Evolutionary conservation across 92 coral and sea anemone genomes (phyloP), one percentile per base, ranked within the genome.

Genomic region (Virgularia gustaviana): DNA sequence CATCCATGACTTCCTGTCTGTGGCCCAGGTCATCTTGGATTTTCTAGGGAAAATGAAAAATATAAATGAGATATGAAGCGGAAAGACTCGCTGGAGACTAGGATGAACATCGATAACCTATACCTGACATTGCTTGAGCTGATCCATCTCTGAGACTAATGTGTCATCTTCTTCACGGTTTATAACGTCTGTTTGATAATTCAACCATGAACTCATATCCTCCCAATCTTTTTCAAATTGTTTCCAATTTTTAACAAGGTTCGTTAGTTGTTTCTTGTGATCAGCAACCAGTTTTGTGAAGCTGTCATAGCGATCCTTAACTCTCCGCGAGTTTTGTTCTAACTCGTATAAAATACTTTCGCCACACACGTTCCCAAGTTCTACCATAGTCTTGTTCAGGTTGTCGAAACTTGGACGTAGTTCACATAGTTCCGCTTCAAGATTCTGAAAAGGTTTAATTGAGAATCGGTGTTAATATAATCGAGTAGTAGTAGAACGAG

Each of bases 71-170:
- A n/a, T n/a, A n/a, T n/a, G n/a, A n/a, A n/a, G n/a, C n/a, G n/a
- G n/a, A n/a, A n/a, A n/a, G n/a, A n/a, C n/a, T n/a, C n/a, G n/a
- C n/a, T n/a, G n/a, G n/a, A n/a, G n/a, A n/a, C n/a, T n/a, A n/a
- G n/a, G n/a, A n/a, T n/a, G n/a, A 43, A 1, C 13, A 13, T 47
- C 6, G 5, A 6, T 22, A 42, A 18, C 23, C 24, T 49, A 75
- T 71, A 92, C 98, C 96, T 83, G 79, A 55, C 96, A 92, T 24
- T 57, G 81, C 18, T 86, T 85, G 29, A 92, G 65, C 63, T 92
- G 98, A 44, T 87, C 85, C 28, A 92, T 79, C 78, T 89, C 75
- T 6, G 75, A 30, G 34, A 61, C 75, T 33, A 68, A 68, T 2
- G 36, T n/a, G 28, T 0, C 16, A 27, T 65, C 56, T 22, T 25